Base-by-base conservation (phyloP, 2,888 invertebrate species). In the Plebejus argus region DNA sequence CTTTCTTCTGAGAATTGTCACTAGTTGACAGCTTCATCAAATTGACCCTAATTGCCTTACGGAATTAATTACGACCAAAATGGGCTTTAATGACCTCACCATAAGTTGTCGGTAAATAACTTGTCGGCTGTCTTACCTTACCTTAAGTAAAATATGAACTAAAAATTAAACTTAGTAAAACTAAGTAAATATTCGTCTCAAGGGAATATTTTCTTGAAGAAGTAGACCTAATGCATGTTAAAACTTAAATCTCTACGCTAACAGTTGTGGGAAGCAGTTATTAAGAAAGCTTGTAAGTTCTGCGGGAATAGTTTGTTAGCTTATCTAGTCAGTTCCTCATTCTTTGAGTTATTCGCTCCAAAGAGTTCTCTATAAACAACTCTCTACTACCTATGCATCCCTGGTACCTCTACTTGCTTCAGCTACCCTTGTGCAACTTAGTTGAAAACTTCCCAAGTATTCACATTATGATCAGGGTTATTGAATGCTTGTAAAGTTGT, bases 251-350 rank as follows among this genome's bases (percentile, higher is more conserved):
- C 28, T 66, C 15, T 66, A 61, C 61, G 61, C 5, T 15, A 66
- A 33, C 66, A 28, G 66, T 18, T 66, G 66, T 45, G 45, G 45
- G 45, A 45, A 45, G 28, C 28, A 28, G 23, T 23, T 66, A 66
- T 66, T 66, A 74, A 49, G 45, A 49, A 71, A 49, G 15, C 74
- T 28, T 74, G 74, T 72, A 45, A 6, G 12, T 49, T 12, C 74
- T 74, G 23, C 18, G 74, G 28, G 49, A 74, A 74, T 28, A 74
- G 28, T 74, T 74, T n/a, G 71, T 20, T 35, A 18, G 71, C 71
- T 71, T 72, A 23, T 49, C 23, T 74, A 53, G 74, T 15, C 66
- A 28, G 66, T 74, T 53, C 23, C 23, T 74, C 74, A 53, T 28
- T 74, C 28, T 49, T 49, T 28, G 28, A 74, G 74, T 74, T 74